Evolutionary conservation across 2,888 invertebrate species (phyloP), one percentile per base, ranked within the genome.

Genomic region (Protophormia terraenovae): DNA sequence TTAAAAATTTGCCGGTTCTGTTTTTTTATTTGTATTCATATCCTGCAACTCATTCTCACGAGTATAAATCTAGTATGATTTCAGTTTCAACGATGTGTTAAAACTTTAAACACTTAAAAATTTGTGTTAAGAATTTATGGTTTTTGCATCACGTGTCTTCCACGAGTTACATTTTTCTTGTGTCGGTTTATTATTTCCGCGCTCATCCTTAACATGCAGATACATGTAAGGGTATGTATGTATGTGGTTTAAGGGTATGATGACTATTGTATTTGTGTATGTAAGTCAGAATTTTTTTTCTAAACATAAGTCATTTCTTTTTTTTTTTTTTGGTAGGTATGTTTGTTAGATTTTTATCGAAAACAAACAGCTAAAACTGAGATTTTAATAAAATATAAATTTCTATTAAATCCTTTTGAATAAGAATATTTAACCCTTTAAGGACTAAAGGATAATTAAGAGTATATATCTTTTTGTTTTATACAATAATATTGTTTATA

Each of bases 81-180:
- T 75, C 8, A 19, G 24, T 58, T 60, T 72, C 41, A 67, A 80
- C 45, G 71, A 16, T 72, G 82, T 77, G 79, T 89, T 89, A 91
- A 90, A 91, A 89, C 88, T 91, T 90, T 89, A 90, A 90, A 89
- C 67, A 90, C 88, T 90, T 89, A 89, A 91, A n/a, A 89, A 87
- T 86, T 88, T 88, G 86, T 84, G 53, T 75, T 86, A 88, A 91
- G 92, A 92, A 93, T 92, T 92, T 92, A 91, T 90, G 90, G 87
- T 90, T 84, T 88, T 82, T 89, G 90, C 90, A 91, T 92, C 92
- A 92, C 92, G 93, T 92, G 93, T 90, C 92, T 91, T 91, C 92
- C 92, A 92, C 92, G 90, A 92, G 92, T 89, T 90, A 87, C 89
- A 50, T 35, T 89, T 47, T 47, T 76, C n/a, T n/a, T n/a, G n/a